Percentiles rank a stretch among this genome's conserved stretches.
phyloP scores from a whole-genome alignment of 2,888 invertebrate species.

The Eristalis tenax region DNA sequence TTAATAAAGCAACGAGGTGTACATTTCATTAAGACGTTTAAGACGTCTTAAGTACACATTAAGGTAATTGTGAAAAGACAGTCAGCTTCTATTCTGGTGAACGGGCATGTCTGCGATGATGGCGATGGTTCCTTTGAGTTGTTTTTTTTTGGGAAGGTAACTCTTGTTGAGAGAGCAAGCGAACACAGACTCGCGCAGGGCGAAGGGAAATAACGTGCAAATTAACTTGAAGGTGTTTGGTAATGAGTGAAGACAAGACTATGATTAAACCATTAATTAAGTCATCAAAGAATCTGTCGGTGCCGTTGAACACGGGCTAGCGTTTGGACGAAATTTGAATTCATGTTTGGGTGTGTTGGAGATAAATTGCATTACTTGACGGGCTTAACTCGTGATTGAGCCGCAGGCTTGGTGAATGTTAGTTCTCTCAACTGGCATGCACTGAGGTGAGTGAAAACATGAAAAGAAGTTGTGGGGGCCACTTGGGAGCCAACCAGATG shows the following conservation, averaged over 20 bases:
- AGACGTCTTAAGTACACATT: conserved; percentile 74
- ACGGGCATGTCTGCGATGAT: conserved; percentile 24
- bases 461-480: too few relatives aligned
- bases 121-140: conserved; percentile 30
- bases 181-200: conserved; percentile 2
- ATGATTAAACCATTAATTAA: conserved; percentile 64
- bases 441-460: too few relatives aligned
- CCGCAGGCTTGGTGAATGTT: too few relatives aligned
- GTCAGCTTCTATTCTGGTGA: conserved; percentile 42
- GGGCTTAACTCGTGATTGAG: too few relatives aligned
- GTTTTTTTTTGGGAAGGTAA: neutral
- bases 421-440: too few relatives aligned
- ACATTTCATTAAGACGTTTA: conserved; percentile 74
- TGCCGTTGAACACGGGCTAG: conserved; percentile 24
- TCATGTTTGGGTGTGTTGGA: neutral
- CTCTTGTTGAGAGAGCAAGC: neutral
- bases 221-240: conserved; percentile 50
- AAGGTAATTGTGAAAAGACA: conserved; percentile 73
- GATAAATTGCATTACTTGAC: too few relatives aligned
- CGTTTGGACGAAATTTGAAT: neutral
- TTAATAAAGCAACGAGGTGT: conserved; percentile 72
- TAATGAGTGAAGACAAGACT: conserved; percentile 41
- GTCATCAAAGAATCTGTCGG: conserved; percentile 63
- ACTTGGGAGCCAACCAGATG: too few relatives aligned
- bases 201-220: conserved; percentile 17